These are phyloP conservation scores for Meriones unguiculatus DNA, from an alignment of 2,113 vertebrate species.

Conservation along the genomic window DNA sequence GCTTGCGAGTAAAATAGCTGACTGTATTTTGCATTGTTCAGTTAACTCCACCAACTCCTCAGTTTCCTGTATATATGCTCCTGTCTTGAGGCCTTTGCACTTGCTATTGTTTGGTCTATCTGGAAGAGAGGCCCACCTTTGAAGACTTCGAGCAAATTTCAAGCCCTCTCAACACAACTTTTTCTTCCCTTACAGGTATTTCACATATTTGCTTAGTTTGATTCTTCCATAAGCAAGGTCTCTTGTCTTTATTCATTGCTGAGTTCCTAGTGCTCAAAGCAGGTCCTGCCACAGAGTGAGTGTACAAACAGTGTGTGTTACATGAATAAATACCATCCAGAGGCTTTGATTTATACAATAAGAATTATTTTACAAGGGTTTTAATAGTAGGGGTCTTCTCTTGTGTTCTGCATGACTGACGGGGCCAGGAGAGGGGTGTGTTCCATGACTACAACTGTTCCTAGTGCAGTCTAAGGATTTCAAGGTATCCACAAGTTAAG, in stretches of 20 bases:
- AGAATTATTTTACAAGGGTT: constrained; percentile 28
- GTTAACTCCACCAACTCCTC: neutral
- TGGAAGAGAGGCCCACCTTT: neutral
- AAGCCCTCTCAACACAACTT: neutral
- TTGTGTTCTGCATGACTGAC: neutral
- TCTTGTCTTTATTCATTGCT: neutral
- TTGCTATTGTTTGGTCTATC: neutral
- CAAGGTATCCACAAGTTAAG: neutral
- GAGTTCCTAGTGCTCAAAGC: neutral
- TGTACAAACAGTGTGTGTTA: neutral
- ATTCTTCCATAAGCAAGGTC: neutral
- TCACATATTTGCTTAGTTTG: neutral
- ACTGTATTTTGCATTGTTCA: neutral
- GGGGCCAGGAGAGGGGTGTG: neutral
- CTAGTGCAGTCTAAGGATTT: neutral
- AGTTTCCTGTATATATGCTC: neutral
- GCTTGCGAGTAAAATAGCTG: neutral
- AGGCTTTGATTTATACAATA: constrained; percentile 20
- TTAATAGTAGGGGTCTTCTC: neutral
- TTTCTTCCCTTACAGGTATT: neutral
- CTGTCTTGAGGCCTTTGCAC: neutral
- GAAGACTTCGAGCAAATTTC: neutral
- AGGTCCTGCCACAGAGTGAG: neutral
- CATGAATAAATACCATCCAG: constrained; percentile 38
- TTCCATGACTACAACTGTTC: neutral